Base-by-base conservation (phyloP, 2,888 invertebrate species). In the Drosophila mimica region DNA sequence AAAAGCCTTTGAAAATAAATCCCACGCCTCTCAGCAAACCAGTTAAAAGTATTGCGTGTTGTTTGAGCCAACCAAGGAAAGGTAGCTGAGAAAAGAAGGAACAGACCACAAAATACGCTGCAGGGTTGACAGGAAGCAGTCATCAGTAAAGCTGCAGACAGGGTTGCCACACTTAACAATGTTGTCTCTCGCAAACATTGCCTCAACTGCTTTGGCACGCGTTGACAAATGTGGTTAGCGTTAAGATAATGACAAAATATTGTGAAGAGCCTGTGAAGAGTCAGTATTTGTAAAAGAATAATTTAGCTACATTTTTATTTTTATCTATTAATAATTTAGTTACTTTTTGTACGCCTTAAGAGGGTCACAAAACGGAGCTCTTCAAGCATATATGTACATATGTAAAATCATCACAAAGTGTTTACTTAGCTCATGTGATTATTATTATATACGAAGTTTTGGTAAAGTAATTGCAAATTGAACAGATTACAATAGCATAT, bases 51-150 rank as follows among this genome's bases (percentile, higher is more conserved):
- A 15, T 74, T 76, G 74, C 74, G 76, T 76, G 74, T 20, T 56
- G 34, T 25, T 76, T 56, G 30, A 38, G 51, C 1, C 6, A 34
- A 25, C 25, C 20, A 25, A 25, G 11, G n/a, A 54, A 33, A 53
- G 33, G n/a, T 30, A 8, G 7, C 1, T 15, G 13, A 20, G 11
- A 25, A 28, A 48, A 52, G 11, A 25, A 38, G 38, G 9, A 53
- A 68, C 20, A 56, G 46, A 69, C 76, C 70, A 60, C 74, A 74
- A 46, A 54, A 48, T 48, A 25, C n/a, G 63, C 76, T 70, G 4
- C 54, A 60, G 74, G 76, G 59, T 56, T 76, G 74, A 74, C 57
- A 52, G 63, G 17, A 20, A 57, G 63, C 74, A 57, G 56, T 76
- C 74, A 76, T 11, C 74, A 51, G 30, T 34, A 40, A 30, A 60